Evolutionary conservation across 2,888 invertebrate species (phyloP), one percentile per base, ranked within the genome.

Genomic region (Blera fallax): DNA sequence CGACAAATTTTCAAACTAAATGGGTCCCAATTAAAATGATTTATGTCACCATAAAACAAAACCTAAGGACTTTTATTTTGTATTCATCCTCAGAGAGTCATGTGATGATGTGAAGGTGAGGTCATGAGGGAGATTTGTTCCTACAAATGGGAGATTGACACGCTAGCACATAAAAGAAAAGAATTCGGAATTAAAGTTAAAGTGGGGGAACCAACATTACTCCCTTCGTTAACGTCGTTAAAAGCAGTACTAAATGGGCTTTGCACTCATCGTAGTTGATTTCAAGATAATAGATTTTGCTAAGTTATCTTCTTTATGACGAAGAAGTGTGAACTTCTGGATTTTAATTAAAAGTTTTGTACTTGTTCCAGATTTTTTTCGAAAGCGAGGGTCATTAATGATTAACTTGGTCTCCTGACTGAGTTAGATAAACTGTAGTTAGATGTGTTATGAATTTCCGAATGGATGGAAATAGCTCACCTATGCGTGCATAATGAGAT

Each of bases 11-110:
- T 43, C 4, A 34, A 24, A 27, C 37, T 27, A 18, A 52, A 70
- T 43, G 67, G 16, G 29, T 16, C 34, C 32, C 29, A 65, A 67
- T 81, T 69, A 54, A 48, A 69, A 60, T 29, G 45, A 81, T 67
- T 76, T 56, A 78, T 76, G 52, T 54, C 54, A 14, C 54, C 21
- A 60, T 56, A 10, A 60, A 58, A 27, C 37, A 73, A n/a, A 56
- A 18, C 8, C 21, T 18, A 62, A 69, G 45, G 67, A 40, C 14
- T 40, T 64, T 70, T n/a, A 14, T 48, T 21, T 40, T 10, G 10
- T n/a, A 7, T 48, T 45, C 34, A 27, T 48, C 56, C 54, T 52
- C 43, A 29, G 11, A 2, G 2, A 18, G 11, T 16, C 43, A 21
- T 40, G 21, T 52, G 11, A n/a, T 50, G 18, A 52, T 60, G 32